Conservation (phyloP, 2,797 vertebrate species). For the Babyrousa celebensis region DNA sequence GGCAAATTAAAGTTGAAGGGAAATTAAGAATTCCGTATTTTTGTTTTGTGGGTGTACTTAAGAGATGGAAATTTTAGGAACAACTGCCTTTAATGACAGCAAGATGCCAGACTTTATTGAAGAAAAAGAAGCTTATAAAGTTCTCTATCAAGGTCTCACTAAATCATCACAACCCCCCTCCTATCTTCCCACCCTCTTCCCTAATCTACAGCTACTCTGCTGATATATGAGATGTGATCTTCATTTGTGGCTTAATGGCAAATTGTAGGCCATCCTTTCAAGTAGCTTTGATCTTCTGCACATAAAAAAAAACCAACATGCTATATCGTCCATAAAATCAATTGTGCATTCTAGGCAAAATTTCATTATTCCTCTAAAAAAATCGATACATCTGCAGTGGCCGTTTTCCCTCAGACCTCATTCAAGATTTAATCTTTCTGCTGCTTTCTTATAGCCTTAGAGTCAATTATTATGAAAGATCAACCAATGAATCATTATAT, state of each 20-base stretch:
- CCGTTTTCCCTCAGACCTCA: constrained; percentile 84
- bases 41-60: constrained; percentile 86
- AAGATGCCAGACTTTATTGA: constrained; percentile 77
- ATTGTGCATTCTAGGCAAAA: constrained; percentile 78
- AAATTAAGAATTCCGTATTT: constrained; percentile 79
- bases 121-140: constrained; percentile 84
- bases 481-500: constrained; percentile 69
- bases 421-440: constrained; percentile 86
- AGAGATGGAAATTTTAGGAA: constrained; percentile 81
- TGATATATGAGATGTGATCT: constrained; percentile 59
- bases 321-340: constrained; percentile 68
- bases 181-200: constrained; percentile 27
- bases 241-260: constrained; percentile 73
- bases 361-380: constrained; percentile 69
- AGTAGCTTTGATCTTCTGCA: constrained; percentile 75
- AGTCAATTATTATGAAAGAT: constrained; percentile 74
- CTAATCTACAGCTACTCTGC: constrained; percentile 71
- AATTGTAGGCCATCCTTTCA: constrained; percentile 62
- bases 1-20: constrained; percentile 71
- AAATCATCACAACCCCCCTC: constrained; percentile 45
- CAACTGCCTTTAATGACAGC: constrained; percentile 74
- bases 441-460: constrained; percentile 77
- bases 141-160: constrained; percentile 83
- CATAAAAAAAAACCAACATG: constrained; percentile 79
- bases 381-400: constrained; percentile 74